A percentile compares a stretch with the other conserved stretches of the same genome.
Evolutionary conservation across 2,113 vertebrate genomes (phyloP).

Genomic region (Patagioenas fasciata): DNA sequence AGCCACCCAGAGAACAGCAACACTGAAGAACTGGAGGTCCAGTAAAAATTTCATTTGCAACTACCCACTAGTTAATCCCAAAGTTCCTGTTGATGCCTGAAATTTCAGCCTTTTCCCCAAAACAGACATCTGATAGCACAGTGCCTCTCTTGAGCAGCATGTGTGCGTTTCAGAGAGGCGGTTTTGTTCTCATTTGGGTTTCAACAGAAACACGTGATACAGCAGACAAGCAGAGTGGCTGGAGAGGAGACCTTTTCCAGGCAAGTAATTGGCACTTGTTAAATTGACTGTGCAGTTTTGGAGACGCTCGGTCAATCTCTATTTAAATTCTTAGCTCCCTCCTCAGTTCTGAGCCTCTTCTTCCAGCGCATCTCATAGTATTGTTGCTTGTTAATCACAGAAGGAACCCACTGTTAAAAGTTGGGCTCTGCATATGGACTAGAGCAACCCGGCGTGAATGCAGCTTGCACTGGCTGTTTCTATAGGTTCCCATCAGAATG

Average conservation of each 20-base stretch:
- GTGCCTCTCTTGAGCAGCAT: not conserved
- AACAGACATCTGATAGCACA: rapidly evolving
- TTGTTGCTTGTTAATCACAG: not conserved
- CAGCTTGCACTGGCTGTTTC: not conserved
- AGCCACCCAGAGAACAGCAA: not conserved
- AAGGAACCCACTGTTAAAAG: not conserved
- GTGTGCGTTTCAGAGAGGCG: not conserved
- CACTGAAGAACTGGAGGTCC: not conserved
- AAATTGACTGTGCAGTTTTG: not conserved
- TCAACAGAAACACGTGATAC: not conserved
- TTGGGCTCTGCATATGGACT: not conserved
- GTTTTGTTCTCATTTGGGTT: not conserved
- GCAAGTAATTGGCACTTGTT: not conserved
- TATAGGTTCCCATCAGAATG: not conserved
- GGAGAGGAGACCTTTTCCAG: not conserved
- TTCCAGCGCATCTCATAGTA: not conserved
- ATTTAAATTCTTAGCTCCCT: not conserved
- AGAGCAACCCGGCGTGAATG: not conserved
- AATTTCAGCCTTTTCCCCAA: not conserved
- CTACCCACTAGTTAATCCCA: not conserved
- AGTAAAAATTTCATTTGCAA: not conserved
- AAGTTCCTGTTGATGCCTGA: not conserved
- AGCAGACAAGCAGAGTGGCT: not conserved
- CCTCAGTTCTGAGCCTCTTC: not conserved
- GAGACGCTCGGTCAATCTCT: rapidly evolving